These are phyloP conservation scores for Halesus radiatus DNA, from an alignment of 1,140 invertebrate species.

Conservation along the genomic window DNA sequence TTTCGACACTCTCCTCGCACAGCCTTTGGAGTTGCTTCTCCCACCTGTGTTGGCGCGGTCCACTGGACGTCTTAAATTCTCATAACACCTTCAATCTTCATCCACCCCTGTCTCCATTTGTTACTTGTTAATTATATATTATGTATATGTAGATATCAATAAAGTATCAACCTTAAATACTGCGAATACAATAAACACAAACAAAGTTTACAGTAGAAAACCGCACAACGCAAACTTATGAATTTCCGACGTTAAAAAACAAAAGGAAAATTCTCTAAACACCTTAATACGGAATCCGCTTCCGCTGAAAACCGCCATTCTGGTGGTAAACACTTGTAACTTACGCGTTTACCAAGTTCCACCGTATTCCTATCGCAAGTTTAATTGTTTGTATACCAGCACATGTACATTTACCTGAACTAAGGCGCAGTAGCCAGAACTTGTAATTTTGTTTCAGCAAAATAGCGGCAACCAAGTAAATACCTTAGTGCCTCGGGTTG, in stretches of 20 bases:
- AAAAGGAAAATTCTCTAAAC: background rate
- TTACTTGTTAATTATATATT: too few species aligned
- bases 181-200: background rate
- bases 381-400: slow-evolving; percentile 26
- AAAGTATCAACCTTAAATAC: too few species aligned
- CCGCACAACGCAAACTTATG: background rate
- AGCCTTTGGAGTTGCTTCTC: too few species aligned
- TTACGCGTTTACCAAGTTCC: background rate
- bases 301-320: too few species aligned
- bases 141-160: too few species aligned
- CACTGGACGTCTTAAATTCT: too few species aligned
- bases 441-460: slow-evolving; percentile 49
- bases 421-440: slow-evolving; percentile 20
- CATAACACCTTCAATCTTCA: too few species aligned
- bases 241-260: background rate
- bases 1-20: too few species aligned
- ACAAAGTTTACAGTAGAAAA: background rate
- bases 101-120: too few species aligned
- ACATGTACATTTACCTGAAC: slow-evolving; percentile 32
- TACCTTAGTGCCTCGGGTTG: slow-evolving; percentile 32
- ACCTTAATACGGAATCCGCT: background rate
- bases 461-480: slow-evolving; percentile 50
- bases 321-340: background rate
- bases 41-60: too few species aligned
- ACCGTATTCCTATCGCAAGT: background rate